phyloP scores from a whole-genome alignment of 2,888 invertebrate species.

The Nasonia oneida region DNA sequence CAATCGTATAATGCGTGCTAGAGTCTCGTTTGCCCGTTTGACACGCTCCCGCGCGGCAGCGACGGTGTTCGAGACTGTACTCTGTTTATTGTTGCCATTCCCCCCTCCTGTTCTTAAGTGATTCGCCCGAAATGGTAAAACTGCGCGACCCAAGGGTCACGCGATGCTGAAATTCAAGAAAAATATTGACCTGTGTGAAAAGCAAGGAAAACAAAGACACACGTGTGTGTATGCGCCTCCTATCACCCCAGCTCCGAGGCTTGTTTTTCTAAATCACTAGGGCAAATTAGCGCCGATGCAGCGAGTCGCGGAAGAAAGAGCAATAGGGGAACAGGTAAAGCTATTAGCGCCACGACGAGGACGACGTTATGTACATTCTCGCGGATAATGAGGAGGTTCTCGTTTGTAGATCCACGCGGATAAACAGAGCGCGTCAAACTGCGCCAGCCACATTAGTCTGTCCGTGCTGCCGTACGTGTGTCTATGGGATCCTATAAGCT shows the following conservation, averaged over 20 bases:
- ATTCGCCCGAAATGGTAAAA: constrained; percentile 36
- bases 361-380: background rate
- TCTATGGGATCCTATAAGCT: constrained; percentile 5
- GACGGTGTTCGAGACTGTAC: background rate
- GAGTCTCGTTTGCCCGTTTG: constrained; percentile 48
- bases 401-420: constrained; percentile 35
- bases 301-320: background rate
- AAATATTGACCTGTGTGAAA: background rate
- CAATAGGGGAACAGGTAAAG: background rate
- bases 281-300: background rate
- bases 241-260: background rate
- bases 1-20: constrained; percentile 40
- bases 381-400: constrained; percentile 31
- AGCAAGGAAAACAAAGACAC: no score
- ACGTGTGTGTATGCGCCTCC: background rate
- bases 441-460: constrained; percentile 43
- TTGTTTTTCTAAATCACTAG: background rate
- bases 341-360: background rate
- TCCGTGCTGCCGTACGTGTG: background rate
- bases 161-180: background rate
- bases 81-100: background rate
- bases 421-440: constrained; percentile 39
- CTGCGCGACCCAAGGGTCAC: background rate
- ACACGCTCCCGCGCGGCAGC: constrained; percentile 13
- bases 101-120: constrained; percentile 32